Evolutionary conservation across 1,140 invertebrate species (phyloP).

Genomic region (Drosophila yakuba): DNA sequence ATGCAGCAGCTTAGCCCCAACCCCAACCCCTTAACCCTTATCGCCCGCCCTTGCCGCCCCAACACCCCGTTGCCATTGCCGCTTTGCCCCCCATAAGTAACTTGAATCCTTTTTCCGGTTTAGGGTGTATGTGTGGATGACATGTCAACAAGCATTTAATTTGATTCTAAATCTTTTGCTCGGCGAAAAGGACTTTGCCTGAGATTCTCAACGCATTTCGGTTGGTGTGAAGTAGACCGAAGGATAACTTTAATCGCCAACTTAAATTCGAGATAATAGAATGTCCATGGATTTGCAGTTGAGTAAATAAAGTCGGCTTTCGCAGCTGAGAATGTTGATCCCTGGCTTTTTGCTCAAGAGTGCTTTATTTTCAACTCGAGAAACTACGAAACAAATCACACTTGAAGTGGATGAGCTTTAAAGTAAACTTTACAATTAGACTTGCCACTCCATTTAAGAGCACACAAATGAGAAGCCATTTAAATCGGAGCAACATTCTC

Average conservation of each 20-base stretch:
- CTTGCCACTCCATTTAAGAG: neutral
- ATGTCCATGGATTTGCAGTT: conserved; percentile 42
- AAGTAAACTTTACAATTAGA: neutral
- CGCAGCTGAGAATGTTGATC: conserved; percentile 19
- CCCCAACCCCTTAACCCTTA: neutral
- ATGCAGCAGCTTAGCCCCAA: conserved; percentile 37
- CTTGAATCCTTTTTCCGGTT: conserved; percentile 47
- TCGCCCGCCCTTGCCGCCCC: too few species aligned
- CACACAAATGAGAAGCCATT: too few species aligned
- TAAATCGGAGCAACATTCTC: too few species aligned
- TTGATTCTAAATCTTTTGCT: conserved; percentile 71
- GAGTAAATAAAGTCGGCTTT: conserved; percentile 41
- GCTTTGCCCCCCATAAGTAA: conserved; percentile 16
- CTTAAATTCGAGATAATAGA: conserved; percentile 45
- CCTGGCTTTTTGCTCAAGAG: conserved; percentile 1
- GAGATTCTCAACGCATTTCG: conserved; percentile 24
- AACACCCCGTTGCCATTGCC: neutral
- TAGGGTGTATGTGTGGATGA: conserved; percentile 47
- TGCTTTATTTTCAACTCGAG: neutral
- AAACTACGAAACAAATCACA: neutral
- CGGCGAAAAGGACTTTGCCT: conserved; percentile 27
- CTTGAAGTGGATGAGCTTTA: neutral
- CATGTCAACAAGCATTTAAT: conserved; percentile 78
- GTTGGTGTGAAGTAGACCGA: conserved; percentile 1
- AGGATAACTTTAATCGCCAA: conserved; percentile 45